These are phyloP conservation scores for Psittacara wagleri DNA, from an alignment of 2,113 vertebrate species.

Conservation along the genomic window DNA sequence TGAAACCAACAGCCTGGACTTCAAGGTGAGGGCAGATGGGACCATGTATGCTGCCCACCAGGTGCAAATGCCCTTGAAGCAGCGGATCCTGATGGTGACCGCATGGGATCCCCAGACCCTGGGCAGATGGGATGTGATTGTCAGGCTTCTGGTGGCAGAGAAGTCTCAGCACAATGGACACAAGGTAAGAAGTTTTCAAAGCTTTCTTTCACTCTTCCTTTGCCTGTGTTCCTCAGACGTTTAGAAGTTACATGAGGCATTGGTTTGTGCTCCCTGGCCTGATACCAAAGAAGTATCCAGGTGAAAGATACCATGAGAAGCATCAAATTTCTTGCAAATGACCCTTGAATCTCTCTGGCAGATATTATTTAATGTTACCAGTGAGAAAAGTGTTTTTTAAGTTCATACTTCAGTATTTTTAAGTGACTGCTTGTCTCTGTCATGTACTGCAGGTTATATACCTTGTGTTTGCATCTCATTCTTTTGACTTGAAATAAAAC, in stretches of 20 bases:
- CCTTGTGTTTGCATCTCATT: not conserved
- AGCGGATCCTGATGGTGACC: conserved; percentile 82
- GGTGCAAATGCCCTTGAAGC: conserved; percentile 75
- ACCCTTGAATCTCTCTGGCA: not conserved
- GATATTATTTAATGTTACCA: not conserved
- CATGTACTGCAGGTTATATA: not conserved
- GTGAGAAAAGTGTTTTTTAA: not conserved
- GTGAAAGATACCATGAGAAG: not conserved
- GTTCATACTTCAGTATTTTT: not conserved
- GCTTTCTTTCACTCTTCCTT: not conserved
- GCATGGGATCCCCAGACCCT: conserved; percentile 74
- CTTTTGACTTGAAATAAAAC: not conserved
- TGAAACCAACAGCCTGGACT: conserved; percentile 83
- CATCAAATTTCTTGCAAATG: not conserved
- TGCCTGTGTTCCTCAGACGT: not conserved
- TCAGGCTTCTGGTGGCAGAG: conserved; percentile 81
- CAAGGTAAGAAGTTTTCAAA: conserved; percentile 72
- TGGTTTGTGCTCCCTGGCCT: not conserved
- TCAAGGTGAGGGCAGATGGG: conserved; percentile 83
- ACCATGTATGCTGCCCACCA: conserved; percentile 79
- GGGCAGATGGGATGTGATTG: conserved; percentile 80
- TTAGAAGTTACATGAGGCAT: rapidly evolving
- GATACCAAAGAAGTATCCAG: not conserved
- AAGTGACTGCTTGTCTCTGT: not conserved
- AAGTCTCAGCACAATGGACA: conserved; percentile 62